phyloP scores from a whole-genome alignment of 2,888 invertebrate genomes.

The Habrosyne pyritoides region DNA sequence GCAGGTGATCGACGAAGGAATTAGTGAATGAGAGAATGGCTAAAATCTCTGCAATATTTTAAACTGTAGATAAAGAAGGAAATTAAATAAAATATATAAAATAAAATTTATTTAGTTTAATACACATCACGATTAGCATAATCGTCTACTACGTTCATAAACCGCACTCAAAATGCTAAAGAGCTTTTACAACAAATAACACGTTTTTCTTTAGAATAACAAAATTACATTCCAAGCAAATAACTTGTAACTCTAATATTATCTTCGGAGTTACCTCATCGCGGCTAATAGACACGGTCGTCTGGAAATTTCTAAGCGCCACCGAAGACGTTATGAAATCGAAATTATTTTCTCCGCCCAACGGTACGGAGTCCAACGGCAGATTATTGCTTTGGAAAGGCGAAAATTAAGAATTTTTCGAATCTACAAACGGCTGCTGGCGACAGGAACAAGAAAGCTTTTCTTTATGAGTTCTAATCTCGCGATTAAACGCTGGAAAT shows the following conservation, averaged over 20 bases:
- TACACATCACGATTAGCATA: no score
- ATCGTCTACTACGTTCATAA: no score
- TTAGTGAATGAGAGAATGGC: no score
- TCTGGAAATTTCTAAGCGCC: conserved; percentile 50
- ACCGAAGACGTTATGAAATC: conserved; percentile 40
- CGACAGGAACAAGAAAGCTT: conserved; percentile 53
- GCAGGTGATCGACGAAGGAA: no score
- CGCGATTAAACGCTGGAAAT: conserved; percentile 60
- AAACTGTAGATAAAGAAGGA: no score
- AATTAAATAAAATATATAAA: no score
- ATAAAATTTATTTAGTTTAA: no score
- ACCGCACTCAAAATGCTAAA: no score
- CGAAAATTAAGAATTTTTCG: conserved; percentile 62
- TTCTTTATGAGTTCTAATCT: conserved; percentile 66
- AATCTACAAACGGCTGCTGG: conserved; percentile 47
- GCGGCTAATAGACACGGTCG: conserved; percentile 18
- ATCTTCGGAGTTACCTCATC: conserved; percentile 11
- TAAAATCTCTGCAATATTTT: no score
- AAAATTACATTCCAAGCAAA: not conserved
- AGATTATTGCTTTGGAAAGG: conserved; percentile 58
- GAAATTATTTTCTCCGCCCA: conserved; percentile 56
- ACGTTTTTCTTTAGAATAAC: no score
- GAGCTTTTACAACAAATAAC: no score
- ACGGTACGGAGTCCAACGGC: conserved; percentile 32
- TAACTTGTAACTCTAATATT: conserved; percentile 5